These are phyloP conservation scores for Scartelaos histophorus DNA, from an alignment of 2,113 vertebrate species.

Conservation along the genomic window DNA sequence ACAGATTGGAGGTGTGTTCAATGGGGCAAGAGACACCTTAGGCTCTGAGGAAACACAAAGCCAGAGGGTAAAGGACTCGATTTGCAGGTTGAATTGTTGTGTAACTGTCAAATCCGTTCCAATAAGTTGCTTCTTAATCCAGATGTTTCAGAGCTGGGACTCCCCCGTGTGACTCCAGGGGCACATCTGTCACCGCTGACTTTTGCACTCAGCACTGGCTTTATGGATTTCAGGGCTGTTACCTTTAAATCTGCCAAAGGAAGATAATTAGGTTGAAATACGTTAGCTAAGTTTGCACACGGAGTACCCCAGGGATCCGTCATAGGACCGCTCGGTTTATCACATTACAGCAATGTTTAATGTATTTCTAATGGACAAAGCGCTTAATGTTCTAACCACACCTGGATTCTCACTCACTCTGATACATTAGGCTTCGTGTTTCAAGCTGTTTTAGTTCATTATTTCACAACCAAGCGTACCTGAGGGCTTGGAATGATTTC, in stretches of 20 bases:
- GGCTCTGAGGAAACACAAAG: constrained; percentile 27
- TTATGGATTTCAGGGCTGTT: background rate
- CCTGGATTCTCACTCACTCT: background rate
- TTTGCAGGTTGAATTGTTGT: constrained; percentile 5
- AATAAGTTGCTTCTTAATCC: background rate
- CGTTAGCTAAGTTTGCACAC: background rate
- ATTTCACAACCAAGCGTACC: too few species aligned
- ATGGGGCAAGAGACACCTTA: constrained; percentile 38
- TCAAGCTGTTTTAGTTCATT: background rate
- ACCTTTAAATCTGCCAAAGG: constrained; percentile 10
- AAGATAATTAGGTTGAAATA: constrained; percentile 9
- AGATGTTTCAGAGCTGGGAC: background rate
- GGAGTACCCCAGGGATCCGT: constrained; percentile 9
- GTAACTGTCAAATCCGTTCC: background rate
- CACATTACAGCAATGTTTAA: background rate
- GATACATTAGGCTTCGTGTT: background rate
- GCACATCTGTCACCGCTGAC: constrained; percentile 1
- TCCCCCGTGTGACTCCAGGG: constrained; percentile 2
- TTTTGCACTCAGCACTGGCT: constrained; percentile 6
- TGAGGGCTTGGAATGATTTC: too few species aligned
- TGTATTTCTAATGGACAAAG: background rate
- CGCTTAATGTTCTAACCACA: background rate
- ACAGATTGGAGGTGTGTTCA: constrained; percentile 18
- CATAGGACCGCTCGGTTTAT: background rate
- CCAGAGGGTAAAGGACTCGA: background rate